These are phyloP conservation scores for Pachypeltis micranthus DNA, from an alignment of 1,140 invertebrate species.

Conservation along the genomic window DNA sequence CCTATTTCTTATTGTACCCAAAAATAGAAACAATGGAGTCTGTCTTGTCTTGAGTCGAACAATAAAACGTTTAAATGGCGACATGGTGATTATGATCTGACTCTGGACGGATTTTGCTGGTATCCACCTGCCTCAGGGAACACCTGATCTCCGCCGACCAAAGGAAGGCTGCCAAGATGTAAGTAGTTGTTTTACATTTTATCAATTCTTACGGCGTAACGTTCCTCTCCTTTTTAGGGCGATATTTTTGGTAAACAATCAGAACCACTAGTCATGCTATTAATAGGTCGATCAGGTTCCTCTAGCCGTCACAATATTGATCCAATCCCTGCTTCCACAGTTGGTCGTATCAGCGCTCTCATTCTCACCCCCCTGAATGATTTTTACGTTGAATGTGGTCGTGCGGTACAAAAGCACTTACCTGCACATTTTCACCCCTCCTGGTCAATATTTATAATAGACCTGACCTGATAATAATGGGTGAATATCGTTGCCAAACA, in stretches of 20 bases:
- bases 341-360: not conserved
- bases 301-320: not conserved
- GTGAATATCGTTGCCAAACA: not conserved
- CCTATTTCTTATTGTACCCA: not conserved
- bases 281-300: not conserved
- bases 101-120: not conserved
- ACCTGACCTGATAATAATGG: not conserved
- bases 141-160: not conserved
- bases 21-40: not conserved
- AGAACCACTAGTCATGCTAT: not conserved
- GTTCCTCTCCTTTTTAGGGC: not conserved
- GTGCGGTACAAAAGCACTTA: not conserved
- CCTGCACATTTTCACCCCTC: not conserved
- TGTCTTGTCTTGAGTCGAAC: not conserved
- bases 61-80: too few relatives aligned
- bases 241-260: not conserved
- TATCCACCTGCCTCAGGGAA: not conserved
- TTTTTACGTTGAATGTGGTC: not conserved
- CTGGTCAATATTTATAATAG: not conserved
- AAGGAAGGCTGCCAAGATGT: not conserved
- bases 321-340: too few relatives aligned
- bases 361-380: not conserved
- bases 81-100: not conserved
- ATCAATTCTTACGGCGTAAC: not conserved
- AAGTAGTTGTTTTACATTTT: not conserved